Percentiles rank a stretch among this genome's conserved stretches.
Evolutionary conservation across 2,888 invertebrate species (phyloP).

Genomic region (Orthosia gracilis): DNA sequence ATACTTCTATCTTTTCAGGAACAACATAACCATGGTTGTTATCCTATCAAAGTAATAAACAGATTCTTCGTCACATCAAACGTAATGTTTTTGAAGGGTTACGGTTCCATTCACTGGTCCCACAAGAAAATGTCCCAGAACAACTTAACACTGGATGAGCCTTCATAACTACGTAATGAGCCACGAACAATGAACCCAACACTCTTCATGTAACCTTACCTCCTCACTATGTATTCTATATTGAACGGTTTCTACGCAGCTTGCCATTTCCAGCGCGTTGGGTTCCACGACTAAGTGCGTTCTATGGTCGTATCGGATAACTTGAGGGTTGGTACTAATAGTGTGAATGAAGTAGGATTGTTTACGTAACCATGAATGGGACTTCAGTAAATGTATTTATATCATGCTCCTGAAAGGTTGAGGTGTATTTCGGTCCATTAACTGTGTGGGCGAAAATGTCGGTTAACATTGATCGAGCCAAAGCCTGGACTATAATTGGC

Average conservation of each 20-base stretch:
- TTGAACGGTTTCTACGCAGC: slow-evolving; percentile 8
- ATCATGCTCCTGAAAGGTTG: neutral
- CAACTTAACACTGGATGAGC: neutral
- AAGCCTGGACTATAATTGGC: neutral
- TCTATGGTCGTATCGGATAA: slow-evolving; percentile 23
- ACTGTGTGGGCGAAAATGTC: neutral
- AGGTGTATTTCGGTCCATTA: neutral
- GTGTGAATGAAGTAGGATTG: slow-evolving; percentile 14
- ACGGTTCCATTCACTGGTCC: neutral
- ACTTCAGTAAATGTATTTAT: slow-evolving; percentile 5
- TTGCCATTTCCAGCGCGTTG: slow-evolving; percentile 32
- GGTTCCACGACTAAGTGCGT: slow-evolving; percentile 49
- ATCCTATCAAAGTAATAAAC: no score
- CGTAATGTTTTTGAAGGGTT: neutral
- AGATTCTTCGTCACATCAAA: no score
- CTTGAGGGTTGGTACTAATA: slow-evolving; percentile 29
- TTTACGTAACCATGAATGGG: slow-evolving; percentile 3
- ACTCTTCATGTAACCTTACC: slow-evolving; percentile 24
- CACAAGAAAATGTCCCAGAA: neutral
- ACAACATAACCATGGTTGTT: no score
- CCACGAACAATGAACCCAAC: neutral
- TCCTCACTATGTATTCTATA: neutral
- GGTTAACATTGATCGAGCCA: neutral
- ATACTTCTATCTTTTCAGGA: no score
- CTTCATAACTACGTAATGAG: neutral